A percentile compares a stretch with the other conserved stretches of the same genome.
Evolutionary conservation across 2,113 vertebrate species (phyloP).

Genomic region (Clarias macrocephalus): DNA sequence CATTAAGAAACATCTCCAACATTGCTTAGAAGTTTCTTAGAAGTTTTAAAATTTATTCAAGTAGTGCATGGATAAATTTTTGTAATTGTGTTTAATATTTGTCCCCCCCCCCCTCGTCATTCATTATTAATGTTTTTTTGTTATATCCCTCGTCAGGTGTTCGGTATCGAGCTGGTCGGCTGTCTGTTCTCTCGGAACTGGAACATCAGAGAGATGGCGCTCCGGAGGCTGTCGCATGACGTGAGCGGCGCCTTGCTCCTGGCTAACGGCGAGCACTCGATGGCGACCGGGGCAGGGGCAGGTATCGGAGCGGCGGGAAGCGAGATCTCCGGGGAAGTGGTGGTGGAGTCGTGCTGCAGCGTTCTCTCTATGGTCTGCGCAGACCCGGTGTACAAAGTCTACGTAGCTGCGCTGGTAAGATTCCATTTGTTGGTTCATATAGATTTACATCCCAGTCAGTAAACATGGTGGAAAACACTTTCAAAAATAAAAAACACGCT

Average conservation of each 20-base stretch:
- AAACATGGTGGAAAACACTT: background rate
- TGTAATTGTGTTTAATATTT: no score
- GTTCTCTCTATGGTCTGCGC: slow-evolving; percentile 87
- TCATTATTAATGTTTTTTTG: background rate
- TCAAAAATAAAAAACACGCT: no score
- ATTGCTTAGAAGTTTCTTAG: no score
- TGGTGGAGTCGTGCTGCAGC: slow-evolving; percentile 86
- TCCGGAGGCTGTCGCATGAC: slow-evolving; percentile 85
- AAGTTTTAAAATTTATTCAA: no score
- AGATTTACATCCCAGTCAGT: background rate
- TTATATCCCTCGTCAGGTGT: slow-evolving; percentile 69
- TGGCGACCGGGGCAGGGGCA: slow-evolving; percentile 61
- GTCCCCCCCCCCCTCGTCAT: no score
- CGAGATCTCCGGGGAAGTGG: slow-evolving; percentile 79
- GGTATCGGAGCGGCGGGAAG: slow-evolving; percentile 62
- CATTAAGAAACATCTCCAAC: background rate
- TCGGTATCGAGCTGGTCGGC: slow-evolving; percentile 87
- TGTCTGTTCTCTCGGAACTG: slow-evolving; percentile 92
- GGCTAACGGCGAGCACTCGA: slow-evolving; percentile 86
- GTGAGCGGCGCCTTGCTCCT: slow-evolving; percentile 86
- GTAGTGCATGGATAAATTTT: no score
- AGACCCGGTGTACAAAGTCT: slow-evolving; percentile 92
- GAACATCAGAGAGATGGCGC: slow-evolving; percentile 90
- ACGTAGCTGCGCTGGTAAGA: slow-evolving; percentile 91
- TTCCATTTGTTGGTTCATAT: no score